Evolutionary conservation across 2,113 vertebrate genomes (phyloP).

Genomic region (Callipepla californica): DNA sequence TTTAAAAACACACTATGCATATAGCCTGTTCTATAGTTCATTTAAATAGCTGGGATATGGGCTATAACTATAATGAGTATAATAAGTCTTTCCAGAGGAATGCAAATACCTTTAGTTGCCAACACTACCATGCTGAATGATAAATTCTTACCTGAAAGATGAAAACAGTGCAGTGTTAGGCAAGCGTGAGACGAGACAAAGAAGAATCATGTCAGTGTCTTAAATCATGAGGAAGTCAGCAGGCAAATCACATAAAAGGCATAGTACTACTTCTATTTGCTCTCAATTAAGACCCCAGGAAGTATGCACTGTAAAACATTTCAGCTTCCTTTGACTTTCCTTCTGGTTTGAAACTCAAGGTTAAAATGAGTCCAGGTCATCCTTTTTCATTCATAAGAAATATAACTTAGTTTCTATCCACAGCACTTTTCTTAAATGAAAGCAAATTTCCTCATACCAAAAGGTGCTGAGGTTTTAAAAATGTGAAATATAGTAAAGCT

Average conservation of each 20-base stretch:
- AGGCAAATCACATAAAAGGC: not conserved
- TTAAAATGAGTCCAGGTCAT: not conserved
- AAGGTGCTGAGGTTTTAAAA: conserved; percentile 5
- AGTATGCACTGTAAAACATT: not conserved
- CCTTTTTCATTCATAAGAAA: not conserved
- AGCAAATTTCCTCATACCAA: not conserved
- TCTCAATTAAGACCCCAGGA: not conserved
- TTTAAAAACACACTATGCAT: rapidly evolving
- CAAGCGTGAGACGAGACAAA: not conserved
- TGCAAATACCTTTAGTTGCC: not conserved
- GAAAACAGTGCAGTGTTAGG: not conserved
- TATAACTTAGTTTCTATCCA: not conserved
- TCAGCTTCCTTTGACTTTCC: not conserved
- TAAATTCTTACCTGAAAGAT: not conserved
- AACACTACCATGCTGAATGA: not conserved
- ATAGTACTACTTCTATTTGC: not conserved
- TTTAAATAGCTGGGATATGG: not conserved
- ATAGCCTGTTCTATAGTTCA: not conserved
- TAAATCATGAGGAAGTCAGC: not conserved
- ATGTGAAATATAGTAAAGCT: not conserved
- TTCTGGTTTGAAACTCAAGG: not conserved
- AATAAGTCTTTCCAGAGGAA: not conserved
- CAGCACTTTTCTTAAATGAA: not conserved
- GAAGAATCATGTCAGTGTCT: not conserved
- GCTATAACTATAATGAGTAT: not conserved